These are phyloP conservation scores for Arrhamphus sclerolepis DNA, from an alignment of 2,797 vertebrate genomes.

Conservation along the genomic window DNA sequence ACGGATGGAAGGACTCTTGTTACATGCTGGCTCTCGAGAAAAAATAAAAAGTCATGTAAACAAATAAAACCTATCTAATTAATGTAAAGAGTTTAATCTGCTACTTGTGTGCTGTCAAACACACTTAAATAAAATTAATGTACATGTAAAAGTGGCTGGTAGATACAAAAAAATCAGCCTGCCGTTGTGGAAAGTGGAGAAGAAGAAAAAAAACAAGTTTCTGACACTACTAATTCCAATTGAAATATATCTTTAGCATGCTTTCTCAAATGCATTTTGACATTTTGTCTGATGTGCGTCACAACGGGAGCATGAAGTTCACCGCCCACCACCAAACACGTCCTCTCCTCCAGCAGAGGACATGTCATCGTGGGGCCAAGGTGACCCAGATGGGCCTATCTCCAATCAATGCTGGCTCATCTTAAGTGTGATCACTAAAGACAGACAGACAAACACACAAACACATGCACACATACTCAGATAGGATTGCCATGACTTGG, in stretches of 20 bases:
- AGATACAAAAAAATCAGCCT: too few species aligned
- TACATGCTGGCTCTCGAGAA: too few species aligned
- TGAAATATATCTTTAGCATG: background rate
- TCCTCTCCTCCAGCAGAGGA: constrained; percentile 55
- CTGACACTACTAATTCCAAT: background rate
- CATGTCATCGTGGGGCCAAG: constrained; percentile 53
- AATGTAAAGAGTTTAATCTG: too few species aligned
- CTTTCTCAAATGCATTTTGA: constrained; percentile 17
- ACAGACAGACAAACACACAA: constrained; percentile 49
- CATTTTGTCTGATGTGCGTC: constrained; percentile 13
- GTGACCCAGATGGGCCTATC: constrained; percentile 55
- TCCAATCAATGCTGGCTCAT: constrained; percentile 71
- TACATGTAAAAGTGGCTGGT: background rate
- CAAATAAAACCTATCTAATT: too few species aligned
- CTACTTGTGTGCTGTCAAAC: too few species aligned
- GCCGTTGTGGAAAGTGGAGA: too few species aligned
- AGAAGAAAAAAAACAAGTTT: too few species aligned
- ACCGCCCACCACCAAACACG: constrained; percentile 37
- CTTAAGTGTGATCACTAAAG: constrained; percentile 72
- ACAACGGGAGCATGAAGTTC: constrained; percentile 55
- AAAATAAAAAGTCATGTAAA: too few species aligned
- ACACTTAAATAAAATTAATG: too few species aligned
- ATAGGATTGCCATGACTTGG: constrained; percentile 51
- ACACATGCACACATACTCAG: constrained; percentile 29
- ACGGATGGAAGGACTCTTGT: too few species aligned